Evolutionary conservation across 2,888 invertebrate species (phyloP).

Genomic region (Diaperis boleti): DNA sequence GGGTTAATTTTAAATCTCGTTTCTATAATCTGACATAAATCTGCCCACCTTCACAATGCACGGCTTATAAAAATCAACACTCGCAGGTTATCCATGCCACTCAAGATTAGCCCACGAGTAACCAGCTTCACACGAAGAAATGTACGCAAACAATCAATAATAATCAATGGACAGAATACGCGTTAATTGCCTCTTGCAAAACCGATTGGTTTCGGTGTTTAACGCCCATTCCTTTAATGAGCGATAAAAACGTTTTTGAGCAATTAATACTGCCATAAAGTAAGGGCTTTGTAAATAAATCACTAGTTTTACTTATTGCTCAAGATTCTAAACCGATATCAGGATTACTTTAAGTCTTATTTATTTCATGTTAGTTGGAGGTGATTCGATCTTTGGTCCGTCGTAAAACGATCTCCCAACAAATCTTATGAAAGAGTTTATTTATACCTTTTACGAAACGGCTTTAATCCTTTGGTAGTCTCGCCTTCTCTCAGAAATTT

Average conservation of each 20-base stretch:
- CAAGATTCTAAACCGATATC: neutral
- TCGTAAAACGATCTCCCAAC: neutral
- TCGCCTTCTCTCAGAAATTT: neutral
- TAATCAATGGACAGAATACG: constrained; percentile 10
- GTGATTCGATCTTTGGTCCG: constrained; percentile 8
- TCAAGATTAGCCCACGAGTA: constrained; percentile 29
- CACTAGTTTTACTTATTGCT: constrained; percentile 13
- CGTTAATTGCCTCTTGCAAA: constrained; percentile 4
- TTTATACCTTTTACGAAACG: constrained; percentile 3
- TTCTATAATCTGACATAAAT: constrained; percentile 35
- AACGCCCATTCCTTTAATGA: neutral
- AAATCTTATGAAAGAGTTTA: constrained; percentile 10
- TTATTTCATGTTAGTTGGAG: constrained; percentile 22
- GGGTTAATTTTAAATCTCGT: constrained; percentile 33
- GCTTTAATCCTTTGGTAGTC: neutral
- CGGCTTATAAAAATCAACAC: constrained; percentile 23
- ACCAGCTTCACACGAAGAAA: constrained; percentile 2
- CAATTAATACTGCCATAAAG: constrained; percentile 3
- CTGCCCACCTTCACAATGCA: constrained; percentile 34
- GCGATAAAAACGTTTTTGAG: neutral
- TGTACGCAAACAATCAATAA: constrained; percentile 13
- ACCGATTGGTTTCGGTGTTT: constrained; percentile 2
- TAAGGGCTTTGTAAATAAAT: neutral
- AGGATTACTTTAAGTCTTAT: constrained; percentile 28
- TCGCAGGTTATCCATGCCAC: constrained; percentile 22